phyloP scores from a whole-genome alignment of 2,797 vertebrate genomes.

The Erethizon dorsatum region DNA sequence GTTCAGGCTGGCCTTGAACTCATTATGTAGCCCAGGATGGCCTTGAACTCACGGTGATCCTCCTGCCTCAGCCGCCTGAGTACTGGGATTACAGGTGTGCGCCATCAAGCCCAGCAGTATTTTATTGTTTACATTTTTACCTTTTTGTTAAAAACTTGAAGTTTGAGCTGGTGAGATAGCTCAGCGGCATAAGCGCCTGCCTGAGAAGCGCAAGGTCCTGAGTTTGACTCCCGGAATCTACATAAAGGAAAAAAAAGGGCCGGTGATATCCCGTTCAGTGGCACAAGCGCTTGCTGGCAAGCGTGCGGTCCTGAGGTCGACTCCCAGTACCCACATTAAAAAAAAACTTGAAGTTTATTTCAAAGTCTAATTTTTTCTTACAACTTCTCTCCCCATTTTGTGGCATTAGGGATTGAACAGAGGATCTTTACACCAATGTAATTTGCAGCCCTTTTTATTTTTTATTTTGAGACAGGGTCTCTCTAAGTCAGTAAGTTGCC shows the following conservation, averaged over 20 bases:
- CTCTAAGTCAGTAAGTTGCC: not conserved
- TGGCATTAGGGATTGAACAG: not conserved
- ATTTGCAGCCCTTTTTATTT: not conserved
- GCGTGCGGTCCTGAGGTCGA: no score
- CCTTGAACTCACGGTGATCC: not conserved
- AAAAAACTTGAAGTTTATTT: constrained; percentile 39
- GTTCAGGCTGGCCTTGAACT: not conserved
- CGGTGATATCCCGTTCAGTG: no score
- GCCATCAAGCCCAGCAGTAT: not conserved
- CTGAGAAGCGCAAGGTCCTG: no score
- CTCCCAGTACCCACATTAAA: no score
- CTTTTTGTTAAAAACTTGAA: not conserved
- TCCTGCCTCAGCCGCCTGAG: not conserved
- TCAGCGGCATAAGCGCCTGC: no score
- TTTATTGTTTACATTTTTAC: constrained; percentile 7
- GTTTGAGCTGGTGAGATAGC: not conserved
- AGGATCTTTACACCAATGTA: not conserved
- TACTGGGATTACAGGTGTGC: not conserved
- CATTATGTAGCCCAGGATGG: not conserved
- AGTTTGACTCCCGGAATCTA: no score
- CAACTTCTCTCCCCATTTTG: not conserved
- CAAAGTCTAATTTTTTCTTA: constrained; percentile 29
- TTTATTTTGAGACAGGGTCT: not conserved
- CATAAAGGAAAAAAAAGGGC: no score
- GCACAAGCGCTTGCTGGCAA: no score